These are phyloP conservation scores for Meles meles DNA, from an alignment of 2,113 vertebrate genomes.

Conservation along the genomic window DNA sequence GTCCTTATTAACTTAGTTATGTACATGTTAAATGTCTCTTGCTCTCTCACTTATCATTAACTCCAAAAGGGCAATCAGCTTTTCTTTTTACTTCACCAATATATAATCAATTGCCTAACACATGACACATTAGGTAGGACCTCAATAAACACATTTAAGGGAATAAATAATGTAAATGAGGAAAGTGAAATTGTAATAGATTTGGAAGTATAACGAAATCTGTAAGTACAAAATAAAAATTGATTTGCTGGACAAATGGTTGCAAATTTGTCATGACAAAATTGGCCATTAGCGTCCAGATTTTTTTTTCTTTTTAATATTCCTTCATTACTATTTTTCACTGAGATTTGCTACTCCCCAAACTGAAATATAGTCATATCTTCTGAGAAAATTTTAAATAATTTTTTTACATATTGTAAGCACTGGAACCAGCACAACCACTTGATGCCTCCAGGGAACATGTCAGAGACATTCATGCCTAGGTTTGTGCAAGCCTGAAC, in stretches of 20 bases:
- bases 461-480: neutral
- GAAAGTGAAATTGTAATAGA: neutral
- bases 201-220: neutral
- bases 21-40: neutral
- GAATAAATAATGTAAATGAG: neutral
- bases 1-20: too few relatives aligned
- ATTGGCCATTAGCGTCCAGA: too few relatives aligned
- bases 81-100: neutral
- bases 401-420: neutral
- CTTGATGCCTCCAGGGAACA: accelerated
- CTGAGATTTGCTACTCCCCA: neutral
- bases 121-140: neutral
- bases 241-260: neutral
- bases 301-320: too few relatives aligned
- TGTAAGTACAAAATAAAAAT: neutral
- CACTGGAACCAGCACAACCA: neutral
- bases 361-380: neutral
- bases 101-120: neutral
- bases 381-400: neutral
- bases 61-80: neutral
- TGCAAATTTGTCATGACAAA: slow-evolving; percentile 1
- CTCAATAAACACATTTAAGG: neutral
- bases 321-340: neutral
- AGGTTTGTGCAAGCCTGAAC: neutral
- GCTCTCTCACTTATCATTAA: too few relatives aligned